These are phyloP conservation scores for Micromys minutus DNA, from an alignment of 2,113 vertebrate species.

Conservation along the genomic window DNA sequence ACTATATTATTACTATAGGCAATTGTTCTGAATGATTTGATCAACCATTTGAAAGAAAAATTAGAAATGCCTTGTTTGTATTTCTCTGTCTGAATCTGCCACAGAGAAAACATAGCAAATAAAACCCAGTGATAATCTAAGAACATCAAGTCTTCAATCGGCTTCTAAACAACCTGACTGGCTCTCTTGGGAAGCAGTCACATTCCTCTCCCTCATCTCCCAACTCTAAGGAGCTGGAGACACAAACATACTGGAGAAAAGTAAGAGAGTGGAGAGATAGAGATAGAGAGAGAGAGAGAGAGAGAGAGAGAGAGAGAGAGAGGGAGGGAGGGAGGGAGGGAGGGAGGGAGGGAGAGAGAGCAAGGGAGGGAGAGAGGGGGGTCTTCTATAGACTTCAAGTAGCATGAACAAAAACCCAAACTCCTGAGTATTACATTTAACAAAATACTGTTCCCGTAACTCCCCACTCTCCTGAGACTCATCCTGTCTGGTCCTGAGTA, in stretches of 20 bases:
- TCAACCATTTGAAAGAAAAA: constrained; percentile 7
- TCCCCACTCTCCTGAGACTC: background rate
- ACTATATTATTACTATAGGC: background rate
- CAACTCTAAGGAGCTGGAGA: background rate
- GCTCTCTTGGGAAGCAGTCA: constrained; percentile 4
- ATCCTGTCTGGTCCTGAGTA: background rate
- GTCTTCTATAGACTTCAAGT: background rate
- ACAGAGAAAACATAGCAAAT: constrained; percentile 7
- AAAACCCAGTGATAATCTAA: constrained; percentile 8
- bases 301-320: no score
- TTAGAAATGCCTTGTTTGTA: background rate
- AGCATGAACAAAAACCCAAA: background rate
- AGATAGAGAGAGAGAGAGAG: background rate
- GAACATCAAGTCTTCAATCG: background rate
- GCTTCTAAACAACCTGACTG: background rate
- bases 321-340: no score
- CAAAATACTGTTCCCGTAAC: background rate
- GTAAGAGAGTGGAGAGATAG: background rate
- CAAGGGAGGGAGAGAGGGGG: no score
- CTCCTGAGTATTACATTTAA: background rate
- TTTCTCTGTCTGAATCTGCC: constrained; percentile 32
- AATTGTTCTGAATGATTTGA: constrained; percentile 34
- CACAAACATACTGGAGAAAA: background rate
- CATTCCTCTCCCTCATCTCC: background rate
- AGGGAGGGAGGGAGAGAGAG: no score